Evolutionary conservation across 1,140 invertebrate genomes (phyloP), one percentile per base, ranked within the genome.

Genomic region (Drosophila hydei): DNA sequence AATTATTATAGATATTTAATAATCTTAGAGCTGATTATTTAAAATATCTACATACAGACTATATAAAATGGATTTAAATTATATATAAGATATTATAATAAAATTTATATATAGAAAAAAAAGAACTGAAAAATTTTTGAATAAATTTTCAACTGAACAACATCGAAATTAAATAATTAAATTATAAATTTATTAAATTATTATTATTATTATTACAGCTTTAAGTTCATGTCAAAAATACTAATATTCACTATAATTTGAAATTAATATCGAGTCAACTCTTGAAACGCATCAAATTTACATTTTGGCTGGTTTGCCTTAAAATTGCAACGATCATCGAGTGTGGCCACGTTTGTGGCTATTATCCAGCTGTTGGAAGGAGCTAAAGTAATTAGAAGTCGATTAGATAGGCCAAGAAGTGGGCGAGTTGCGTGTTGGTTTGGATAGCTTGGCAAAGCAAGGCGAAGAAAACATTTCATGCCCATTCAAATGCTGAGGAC

Each of bases 351-450:
- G 56, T 56, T n/a, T 67, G 43, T 38, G 58, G 58, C 71, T 51
- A 73, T 84, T 85, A 84, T 76, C 64, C 68, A 67, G 77, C 56
- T 33, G 5, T 69, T 63, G 71, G 76, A 65, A 69, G 64, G 45
- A 58, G 76, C 80, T 84, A 73, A 85, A 85, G 80, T 73, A 84
- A 84, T 85, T 85, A 84, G 76, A 77, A 85, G 63, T 84, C 80
- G 79, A 84, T 85, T 84, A 71, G 55, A 33, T 12, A 71, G 43
- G 48, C 40, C 40, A 62, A 54, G 50, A 25, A 16, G 50, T n/a
- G 7, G 50, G 51, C 14, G n/a, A 40, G 67, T n/a, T 42, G 55
- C 58, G 71, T n/a, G n/a, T n/a, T n/a, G n/a, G n/a, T 73, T 40
- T 14, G 56, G 55, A 33, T 47, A 56, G 51, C 51, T 79, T 85